phyloP scores from a whole-genome alignment of 1,140 invertebrate species.

The Drosophila sechellia region DNA sequence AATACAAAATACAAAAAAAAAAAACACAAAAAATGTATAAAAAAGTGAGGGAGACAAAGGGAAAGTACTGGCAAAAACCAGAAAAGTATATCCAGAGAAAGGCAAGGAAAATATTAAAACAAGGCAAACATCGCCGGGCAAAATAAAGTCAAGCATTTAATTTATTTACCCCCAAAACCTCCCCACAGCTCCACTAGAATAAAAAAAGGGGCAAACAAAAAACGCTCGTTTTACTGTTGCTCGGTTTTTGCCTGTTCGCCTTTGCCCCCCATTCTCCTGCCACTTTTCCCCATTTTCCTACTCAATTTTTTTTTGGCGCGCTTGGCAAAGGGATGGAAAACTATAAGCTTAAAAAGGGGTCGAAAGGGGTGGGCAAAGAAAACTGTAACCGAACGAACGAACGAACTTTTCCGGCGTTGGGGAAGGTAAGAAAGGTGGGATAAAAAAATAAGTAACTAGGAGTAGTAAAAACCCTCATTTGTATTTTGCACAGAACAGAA shows the following conservation, averaged over 20 bases:
- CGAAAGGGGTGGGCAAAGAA: constrained; percentile 21
- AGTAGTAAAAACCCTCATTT: constrained; percentile 68
- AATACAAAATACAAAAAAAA: constrained; percentile 6
- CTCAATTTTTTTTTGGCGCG: constrained; percentile 61
- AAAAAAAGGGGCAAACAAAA: constrained; percentile 34
- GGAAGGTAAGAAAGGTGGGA: constrained; percentile 35
- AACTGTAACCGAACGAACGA: constrained; percentile 28
- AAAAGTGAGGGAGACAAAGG: constrained; percentile 27
- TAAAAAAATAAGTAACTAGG: constrained; percentile 9
- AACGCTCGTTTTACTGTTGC: constrained; percentile 75
- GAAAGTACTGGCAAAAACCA: constrained; percentile 19
- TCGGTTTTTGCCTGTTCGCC: constrained; percentile 51
- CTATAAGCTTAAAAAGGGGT: constrained; percentile 38
- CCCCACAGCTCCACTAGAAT: constrained; percentile 7
- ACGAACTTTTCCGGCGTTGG: constrained; percentile 23
- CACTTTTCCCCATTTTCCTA: constrained; percentile 34
- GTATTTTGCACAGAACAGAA: constrained; percentile 68
- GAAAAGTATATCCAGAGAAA: constrained; percentile 34
- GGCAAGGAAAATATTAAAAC: constrained; percentile 76
- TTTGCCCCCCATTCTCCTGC: not conserved
- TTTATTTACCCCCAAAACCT: constrained; percentile 67
- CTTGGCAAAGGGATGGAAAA: constrained; percentile 51
- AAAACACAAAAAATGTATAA: not conserved
- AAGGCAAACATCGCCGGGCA: constrained; percentile 69
- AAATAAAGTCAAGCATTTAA: constrained; percentile 81